These are phyloP conservation scores for Meta bourneti DNA, from an alignment of 2,888 invertebrate species.

Conservation along the genomic window DNA sequence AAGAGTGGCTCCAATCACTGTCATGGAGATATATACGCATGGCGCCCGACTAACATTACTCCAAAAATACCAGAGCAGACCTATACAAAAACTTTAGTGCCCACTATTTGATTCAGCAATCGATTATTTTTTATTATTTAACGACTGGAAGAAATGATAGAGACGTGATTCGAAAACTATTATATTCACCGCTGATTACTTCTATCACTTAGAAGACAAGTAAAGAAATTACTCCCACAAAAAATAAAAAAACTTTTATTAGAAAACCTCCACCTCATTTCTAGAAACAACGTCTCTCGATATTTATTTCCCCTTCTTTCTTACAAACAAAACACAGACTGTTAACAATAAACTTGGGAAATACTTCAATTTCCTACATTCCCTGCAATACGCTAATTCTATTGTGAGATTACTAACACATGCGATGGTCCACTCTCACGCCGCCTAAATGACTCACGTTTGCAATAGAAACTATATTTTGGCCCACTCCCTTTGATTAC, in stretches of 20 bases:
- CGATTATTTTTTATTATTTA: too few relatives aligned
- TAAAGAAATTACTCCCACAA: neutral
- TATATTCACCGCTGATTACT: neutral
- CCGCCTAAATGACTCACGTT: constrained; percentile 46
- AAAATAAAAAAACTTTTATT: neutral
- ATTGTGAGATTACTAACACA: constrained; percentile 14
- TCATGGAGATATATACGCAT: too few relatives aligned
- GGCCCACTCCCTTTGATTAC: constrained; percentile 56
- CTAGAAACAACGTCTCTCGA: neutral
- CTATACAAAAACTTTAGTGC: too few relatives aligned
- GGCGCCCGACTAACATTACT: too few relatives aligned
- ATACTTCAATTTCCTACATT: neutral
- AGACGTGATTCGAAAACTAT: neutral
- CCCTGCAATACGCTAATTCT: constrained; percentile 29
- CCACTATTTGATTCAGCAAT: too few relatives aligned
- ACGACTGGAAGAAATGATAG: too few relatives aligned
- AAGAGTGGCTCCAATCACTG: too few relatives aligned
- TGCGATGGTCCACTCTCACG: constrained; percentile 23
- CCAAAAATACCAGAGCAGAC: too few relatives aligned
- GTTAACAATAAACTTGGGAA: neutral
- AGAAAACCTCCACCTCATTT: constrained; percentile 3
- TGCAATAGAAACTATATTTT: constrained; percentile 41
- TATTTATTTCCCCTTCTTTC: neutral
- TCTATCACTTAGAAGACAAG: neutral
- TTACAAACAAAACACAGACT: neutral